Evolutionary conservation across 2,113 vertebrate genomes (phyloP).

Genomic region (Carollia perspicillata): DNA sequence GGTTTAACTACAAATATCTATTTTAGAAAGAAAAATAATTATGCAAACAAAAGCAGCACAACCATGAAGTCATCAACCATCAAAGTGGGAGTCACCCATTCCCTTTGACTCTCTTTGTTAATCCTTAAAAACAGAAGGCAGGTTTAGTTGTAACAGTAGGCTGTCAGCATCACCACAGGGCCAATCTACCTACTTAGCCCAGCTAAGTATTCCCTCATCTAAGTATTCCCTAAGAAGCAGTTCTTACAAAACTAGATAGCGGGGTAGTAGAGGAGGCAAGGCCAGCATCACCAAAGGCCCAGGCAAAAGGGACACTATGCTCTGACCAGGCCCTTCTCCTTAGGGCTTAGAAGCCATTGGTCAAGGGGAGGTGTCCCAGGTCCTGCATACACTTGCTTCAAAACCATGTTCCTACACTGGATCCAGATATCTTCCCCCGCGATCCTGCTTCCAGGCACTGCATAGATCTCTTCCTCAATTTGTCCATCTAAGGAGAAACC

Average conservation of each 20-base stretch:
- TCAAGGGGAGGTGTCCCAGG: neutral
- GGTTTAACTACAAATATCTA: neutral
- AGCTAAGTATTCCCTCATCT: neutral
- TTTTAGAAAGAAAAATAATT: neutral
- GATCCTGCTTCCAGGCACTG: neutral
- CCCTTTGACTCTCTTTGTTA: neutral
- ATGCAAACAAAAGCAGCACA: neutral
- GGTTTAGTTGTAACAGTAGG: neutral
- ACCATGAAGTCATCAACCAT: neutral
- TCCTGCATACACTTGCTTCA: neutral
- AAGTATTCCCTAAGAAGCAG: neutral
- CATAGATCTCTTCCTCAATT: neutral
- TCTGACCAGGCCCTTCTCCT: neutral
- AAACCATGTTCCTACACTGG: neutral
- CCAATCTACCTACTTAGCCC: neutral
- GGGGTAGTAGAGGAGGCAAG: neutral
- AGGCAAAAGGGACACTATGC: neutral
- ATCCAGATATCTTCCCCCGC: neutral
- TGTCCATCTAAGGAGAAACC: neutral
- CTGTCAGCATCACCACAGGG: neutral
- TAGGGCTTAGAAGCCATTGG: neutral
- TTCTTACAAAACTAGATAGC: neutral
- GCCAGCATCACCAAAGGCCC: neutral
- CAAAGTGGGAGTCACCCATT: too few species aligned
- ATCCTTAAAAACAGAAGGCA: neutral